Base-by-base conservation (phyloP, 2,888 invertebrate species). In the Epinotia nisella region DNA sequence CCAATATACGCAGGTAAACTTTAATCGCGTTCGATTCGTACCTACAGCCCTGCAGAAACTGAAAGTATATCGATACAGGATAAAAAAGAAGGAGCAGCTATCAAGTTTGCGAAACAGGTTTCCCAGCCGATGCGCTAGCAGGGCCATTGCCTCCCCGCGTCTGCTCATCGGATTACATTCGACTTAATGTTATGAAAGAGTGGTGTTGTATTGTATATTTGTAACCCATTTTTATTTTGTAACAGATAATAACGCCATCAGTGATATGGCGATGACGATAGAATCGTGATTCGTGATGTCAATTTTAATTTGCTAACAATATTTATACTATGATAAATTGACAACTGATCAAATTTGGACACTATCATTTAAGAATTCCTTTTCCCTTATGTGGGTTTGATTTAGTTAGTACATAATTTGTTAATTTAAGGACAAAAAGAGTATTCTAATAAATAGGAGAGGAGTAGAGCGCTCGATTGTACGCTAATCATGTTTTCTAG, bases 41-140 rank as follows among this genome's bases (percentile, higher is more conserved):
- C 35, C 75, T 72, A 45, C 76, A 77, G 75, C 76, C 78, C 77
- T 77, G 74, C 72, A 76, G 75, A 77, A 76, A 77, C 76, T 79
- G 41, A 77, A 82, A 80, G 80, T 75, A 75, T 74, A 62, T 62
- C 66, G 68, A 75, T 67, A 76, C 76, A 76, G 80, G 74, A 78
- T 35, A 75, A 77, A 75, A 80, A 82, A 77, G 80, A 79, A 66
- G 35, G 59, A 76, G 75, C 76, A 74, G 74, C 70, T 78, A 80
- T 82, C 80, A 80, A 80, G 83, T 83, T 83, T 75, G 82, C 82
- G 77, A 82, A 87, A 90, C 89, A 78, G 85, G 89, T 90, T 87
- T 77, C 78, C 76, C 76, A 79, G 81, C 74, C 78, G 77, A 78
- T 81, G 80, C 77, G 76, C 77, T 72, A 76, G 75, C 64, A 76